Evolutionary conservation across 1,140 invertebrate species (phyloP).

Genomic region (Sycobia sp.): DNA sequence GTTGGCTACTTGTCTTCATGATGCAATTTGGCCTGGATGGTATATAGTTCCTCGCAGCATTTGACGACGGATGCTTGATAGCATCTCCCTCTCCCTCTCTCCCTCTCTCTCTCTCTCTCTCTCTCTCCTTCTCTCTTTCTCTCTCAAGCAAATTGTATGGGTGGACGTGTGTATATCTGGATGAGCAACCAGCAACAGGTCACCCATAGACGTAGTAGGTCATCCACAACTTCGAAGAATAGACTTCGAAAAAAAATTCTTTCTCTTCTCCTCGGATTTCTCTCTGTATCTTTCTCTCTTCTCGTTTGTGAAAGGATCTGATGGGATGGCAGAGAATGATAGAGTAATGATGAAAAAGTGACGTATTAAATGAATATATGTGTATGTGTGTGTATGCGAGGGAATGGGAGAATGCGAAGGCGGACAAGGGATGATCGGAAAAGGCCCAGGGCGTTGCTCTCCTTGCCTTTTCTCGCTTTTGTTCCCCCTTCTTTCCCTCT

Average conservation of each 20-base stretch:
- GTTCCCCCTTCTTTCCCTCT: constrained; percentile 8
- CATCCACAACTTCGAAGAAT: too few species aligned
- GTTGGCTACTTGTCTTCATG: not conserved
- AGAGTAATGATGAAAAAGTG: constrained; percentile 3
- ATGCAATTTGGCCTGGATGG: not conserved
- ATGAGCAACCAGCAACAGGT: too few species aligned
- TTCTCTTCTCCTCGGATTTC: not conserved
- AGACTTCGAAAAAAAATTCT: not conserved
- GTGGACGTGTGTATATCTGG: too few species aligned
- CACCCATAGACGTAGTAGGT: too few species aligned
- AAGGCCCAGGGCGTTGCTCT: constrained; percentile 22
- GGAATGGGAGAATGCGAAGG: not conserved
- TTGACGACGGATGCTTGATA: not conserved
- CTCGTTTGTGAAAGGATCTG: not conserved
- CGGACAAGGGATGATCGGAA: constrained; percentile 27
- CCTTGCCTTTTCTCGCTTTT: constrained; percentile 10
- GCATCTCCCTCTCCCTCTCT: constrained; percentile 2
- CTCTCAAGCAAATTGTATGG: not conserved
- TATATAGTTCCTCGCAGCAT: not conserved
- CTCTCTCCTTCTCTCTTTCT: not conserved
- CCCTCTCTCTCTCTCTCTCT: not conserved
- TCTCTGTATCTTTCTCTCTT: constrained; percentile 5
- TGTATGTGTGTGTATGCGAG: constrained; percentile 7
- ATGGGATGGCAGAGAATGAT: not conserved
- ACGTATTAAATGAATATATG: constrained; percentile 9